phyloP scores from a whole-genome alignment of 2,797 vertebrate species.

The Leptodactylus fallax region DNA sequence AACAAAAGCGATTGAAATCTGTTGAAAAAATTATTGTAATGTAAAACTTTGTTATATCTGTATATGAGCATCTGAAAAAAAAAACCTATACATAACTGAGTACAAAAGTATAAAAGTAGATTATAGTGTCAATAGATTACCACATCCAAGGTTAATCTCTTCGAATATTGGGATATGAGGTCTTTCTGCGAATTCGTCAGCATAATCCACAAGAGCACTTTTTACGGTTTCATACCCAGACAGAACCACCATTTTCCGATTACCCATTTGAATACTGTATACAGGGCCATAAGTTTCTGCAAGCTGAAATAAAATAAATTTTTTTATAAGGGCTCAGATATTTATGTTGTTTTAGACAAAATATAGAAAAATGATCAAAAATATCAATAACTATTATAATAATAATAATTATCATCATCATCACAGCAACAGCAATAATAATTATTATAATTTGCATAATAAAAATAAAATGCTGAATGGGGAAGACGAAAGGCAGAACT shows the following conservation, averaged over 20 bases:
- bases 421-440: no score
- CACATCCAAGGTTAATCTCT: constrained; percentile 68
- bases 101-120: no score
- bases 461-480: no score
- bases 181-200: constrained; percentile 71
- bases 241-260: constrained; percentile 70
- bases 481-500: no score
- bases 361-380: neutral
- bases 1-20: no score
- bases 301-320: constrained; percentile 64
- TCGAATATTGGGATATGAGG: constrained; percentile 69
- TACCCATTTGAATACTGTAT: constrained; percentile 73
- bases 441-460: no score
- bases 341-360: neutral
- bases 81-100: no score
- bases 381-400: neutral
- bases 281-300: constrained; percentile 72
- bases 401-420: no score
- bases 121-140: constrained; percentile 57
- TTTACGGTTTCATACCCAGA: constrained; percentile 74
- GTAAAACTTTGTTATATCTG: no score
- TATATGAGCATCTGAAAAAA: no score
- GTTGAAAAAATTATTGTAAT: no score
- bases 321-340: neutral
- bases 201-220: constrained; percentile 72